A percentile compares a stretch with the other conserved stretches of the same genome.
phyloP scores from a whole-genome alignment of 2,113 vertebrate genomes.

The Cryptotis parvus region DNA sequence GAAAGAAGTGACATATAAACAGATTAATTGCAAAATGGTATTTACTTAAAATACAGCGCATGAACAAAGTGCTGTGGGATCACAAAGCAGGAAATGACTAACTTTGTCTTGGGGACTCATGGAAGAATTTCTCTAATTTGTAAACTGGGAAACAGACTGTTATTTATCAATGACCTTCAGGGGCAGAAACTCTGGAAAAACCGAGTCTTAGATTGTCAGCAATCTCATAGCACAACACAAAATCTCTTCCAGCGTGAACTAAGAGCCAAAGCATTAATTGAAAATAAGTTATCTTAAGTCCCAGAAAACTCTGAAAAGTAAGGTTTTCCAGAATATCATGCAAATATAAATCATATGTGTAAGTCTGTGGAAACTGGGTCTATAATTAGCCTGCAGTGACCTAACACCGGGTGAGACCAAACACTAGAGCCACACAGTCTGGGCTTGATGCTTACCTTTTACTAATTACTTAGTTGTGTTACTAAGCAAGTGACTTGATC shows the following conservation, averaged over 20 bases:
- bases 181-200: constrained; percentile 38
- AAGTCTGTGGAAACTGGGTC: not conserved
- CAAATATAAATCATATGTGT: constrained; percentile 3
- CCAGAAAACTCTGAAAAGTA: constrained; percentile 7
- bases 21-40: constrained; percentile 71
- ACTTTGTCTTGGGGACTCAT: constrained; percentile 56
- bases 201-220: not conserved
- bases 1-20: constrained; percentile 74
- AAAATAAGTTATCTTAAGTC: not conserved
- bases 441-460: not conserved
- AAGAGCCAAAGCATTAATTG: not conserved
- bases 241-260: not conserved
- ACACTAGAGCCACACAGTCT: not conserved
- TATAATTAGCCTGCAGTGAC: not conserved
- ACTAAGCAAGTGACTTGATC: not conserved
- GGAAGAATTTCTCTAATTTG: constrained; percentile 69
- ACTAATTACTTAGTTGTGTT: not conserved
- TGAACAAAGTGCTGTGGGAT: constrained; percentile 64
- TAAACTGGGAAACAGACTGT: constrained; percentile 60
- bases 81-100: constrained; percentile 80
- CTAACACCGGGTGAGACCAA: not conserved
- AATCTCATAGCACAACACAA: not conserved
- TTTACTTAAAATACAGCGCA: constrained; percentile 66
- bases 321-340: constrained; percentile 14
- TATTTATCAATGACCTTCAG: not conserved